Conservation (phyloP, 2,113 vertebrate genomes). For the Coreoperca whiteheadi region DNA sequence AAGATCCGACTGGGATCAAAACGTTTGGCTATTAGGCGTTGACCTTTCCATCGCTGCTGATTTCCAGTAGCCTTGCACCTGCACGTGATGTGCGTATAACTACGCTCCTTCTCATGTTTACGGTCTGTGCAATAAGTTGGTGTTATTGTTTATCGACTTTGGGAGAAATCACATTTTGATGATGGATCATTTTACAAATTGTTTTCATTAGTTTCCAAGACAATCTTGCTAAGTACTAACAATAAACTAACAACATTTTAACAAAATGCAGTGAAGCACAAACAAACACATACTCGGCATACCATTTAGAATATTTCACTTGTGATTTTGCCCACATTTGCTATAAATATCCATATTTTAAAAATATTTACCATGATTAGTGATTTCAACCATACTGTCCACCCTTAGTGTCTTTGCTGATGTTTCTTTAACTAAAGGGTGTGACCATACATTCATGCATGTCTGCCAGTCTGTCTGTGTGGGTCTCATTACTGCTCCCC, state of each 20-base stretch:
- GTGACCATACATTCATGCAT: constrained; percentile 37
- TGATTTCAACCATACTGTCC: not conserved
- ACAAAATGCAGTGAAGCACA: not conserved
- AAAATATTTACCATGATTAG: not conserved
- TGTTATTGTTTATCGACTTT: not conserved
- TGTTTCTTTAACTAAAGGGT: constrained; percentile 37
- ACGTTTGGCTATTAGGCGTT: not conserved
- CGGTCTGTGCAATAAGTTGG: not conserved
- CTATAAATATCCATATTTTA: not conserved
- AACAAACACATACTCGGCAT: not conserved
- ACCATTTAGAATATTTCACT: not conserved
- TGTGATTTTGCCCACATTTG: not conserved
- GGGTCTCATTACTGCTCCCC: constrained; percentile 56
- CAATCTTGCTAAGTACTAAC: not conserved
- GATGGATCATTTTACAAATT: not conserved
- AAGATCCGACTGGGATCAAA: not conserved
- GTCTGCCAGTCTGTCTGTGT: constrained; percentile 61
- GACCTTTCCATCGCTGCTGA: not conserved
- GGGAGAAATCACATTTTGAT: not conserved
- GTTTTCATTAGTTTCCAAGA: not conserved
- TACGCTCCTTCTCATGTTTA: not conserved
- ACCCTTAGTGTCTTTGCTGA: not conserved
- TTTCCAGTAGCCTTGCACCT: not conserved
- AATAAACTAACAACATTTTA: not conserved
- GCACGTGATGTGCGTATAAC: not conserved